Evolutionary conservation across 2,113 vertebrate genomes (phyloP).

Genomic region (Oreochromis spilurus): DNA sequence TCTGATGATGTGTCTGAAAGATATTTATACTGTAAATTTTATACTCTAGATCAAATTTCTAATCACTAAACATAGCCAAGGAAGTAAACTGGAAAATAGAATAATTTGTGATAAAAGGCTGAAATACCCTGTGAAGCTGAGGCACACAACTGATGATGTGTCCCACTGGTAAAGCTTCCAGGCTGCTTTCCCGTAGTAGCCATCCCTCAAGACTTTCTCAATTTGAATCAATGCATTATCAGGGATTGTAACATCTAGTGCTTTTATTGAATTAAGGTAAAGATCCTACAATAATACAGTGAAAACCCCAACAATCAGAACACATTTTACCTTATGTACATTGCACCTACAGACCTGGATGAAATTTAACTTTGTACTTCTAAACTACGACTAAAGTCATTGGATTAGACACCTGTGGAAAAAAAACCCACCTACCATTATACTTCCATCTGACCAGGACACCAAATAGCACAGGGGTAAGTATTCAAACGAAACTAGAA

Average conservation of each 20-base stretch:
- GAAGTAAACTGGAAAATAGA: no score
- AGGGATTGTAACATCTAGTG: background rate
- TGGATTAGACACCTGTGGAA: background rate
- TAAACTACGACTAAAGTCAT: background rate
- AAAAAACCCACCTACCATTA: background rate
- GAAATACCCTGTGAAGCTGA: accelerated
- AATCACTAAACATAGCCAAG: no score
- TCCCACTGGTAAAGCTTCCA: background rate
- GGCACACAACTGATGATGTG: background rate
- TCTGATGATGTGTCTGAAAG: no score
- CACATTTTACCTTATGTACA: no score
- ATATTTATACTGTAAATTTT: no score
- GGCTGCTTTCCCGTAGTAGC: background rate
- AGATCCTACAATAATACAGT: no score
- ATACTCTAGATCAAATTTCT: no score
- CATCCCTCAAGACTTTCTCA: background rate
- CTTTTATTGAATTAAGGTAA: background rate
- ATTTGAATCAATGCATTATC: background rate
- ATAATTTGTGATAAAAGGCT: background rate
- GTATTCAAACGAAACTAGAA: background rate
- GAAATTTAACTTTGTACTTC: background rate
- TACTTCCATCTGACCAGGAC: background rate
- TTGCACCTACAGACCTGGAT: no score
- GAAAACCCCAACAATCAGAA: no score
- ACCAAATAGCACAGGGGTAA: background rate